Base-by-base conservation (phyloP, 2,113 vertebrate species). In the Prinia subflava region DNA sequence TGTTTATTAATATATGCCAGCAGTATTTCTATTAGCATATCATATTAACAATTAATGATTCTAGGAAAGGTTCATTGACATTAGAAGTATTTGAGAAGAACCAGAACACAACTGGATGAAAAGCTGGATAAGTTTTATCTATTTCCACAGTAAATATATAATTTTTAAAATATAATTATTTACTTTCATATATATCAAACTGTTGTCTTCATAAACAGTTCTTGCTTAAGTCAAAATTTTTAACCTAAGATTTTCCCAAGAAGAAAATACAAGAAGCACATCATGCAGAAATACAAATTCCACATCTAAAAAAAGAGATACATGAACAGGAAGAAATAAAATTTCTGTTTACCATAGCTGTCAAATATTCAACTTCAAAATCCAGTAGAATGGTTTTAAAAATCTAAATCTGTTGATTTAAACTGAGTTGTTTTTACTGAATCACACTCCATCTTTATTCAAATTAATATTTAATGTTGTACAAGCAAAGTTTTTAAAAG, bases 81-180 rank as follows among this genome's bases (percentile, higher is more conserved):
- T 60, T 68, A 71, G 42, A 80, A 17, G 8, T 49, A 17, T 52
- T 30, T 53, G 39, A 85, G 65, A 84, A 83, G 31, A 76, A 68
- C 7, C 21, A 87, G 57, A 90, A 79, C 7, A 52, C 19, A 90
- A 19, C 1, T 76, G 64, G 11, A 83, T 52, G 41, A 80, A 57
- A 90, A 83, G 13, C 3, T 68, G 41, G 16, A 55, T 37, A 87
- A n/a, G 19, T 2, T 65, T 77, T 49, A 87, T 23, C 39, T 80
- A 64, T 62, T 73, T 60, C 10, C 24, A 71, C 14, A 53, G 25
- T 31, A 55, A 78, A 68, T 33, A 71, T 15, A 50, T 44, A 53
- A 55, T 44, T 4, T 13, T 3, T 60, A 59, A n/a, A 11, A 15
- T 2, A 1, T 19, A 20, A 57, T 7, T 0, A 62, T 41, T 59